Base-by-base conservation (phyloP, 2,797 vertebrate species). In the Enteromius fasciolatus region DNA sequence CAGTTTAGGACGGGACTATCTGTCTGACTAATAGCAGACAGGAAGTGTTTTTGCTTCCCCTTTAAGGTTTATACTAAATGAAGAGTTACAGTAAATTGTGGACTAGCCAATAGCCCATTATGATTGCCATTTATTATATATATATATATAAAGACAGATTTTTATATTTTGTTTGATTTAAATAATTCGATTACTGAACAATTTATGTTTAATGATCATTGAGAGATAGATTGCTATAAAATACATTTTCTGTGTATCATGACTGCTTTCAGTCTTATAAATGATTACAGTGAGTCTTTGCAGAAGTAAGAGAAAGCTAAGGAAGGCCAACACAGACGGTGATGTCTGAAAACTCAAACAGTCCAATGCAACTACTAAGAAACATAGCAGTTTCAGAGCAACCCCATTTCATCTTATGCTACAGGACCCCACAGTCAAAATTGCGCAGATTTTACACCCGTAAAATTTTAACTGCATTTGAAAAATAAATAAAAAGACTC, bases 351-450 rank as follows among this genome's bases (percentile, higher is more conserved):
- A 78, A 5, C 11, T 18, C 63, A 67, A 36, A 23, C 50, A 54
- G 31, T 31, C 3, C 1, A 75, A 70, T 3, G 23, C 25, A 70
- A 33, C 39, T 61, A 10, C 52, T 80, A n/a, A 57, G 39, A 41
- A 79, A 28, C 23, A 41, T 3, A 61, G 18, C 52, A 9, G 15
- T 79, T 78, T 68, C 33, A 10, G 64, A 81, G 63, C 2, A 28
- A 50, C 31, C 50, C 5, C n/a, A 15, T 44, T 61, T 61, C 14
- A n/a, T 46, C 2, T 61, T 48, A 68, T 18, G 74, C 64, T 83
- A 82, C 70, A 66, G 78, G 59, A 74, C 17, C 80, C 15, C 7
- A 59, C 5, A 28, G 44, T 66, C 46, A 31, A 82, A 76, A 82
- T 10, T 83, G 64, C 81, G 59, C 46, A 33, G 33, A 76, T n/a